Conservation (phyloP, 2,888 invertebrate genomes). For the Furcula furcula region DNA sequence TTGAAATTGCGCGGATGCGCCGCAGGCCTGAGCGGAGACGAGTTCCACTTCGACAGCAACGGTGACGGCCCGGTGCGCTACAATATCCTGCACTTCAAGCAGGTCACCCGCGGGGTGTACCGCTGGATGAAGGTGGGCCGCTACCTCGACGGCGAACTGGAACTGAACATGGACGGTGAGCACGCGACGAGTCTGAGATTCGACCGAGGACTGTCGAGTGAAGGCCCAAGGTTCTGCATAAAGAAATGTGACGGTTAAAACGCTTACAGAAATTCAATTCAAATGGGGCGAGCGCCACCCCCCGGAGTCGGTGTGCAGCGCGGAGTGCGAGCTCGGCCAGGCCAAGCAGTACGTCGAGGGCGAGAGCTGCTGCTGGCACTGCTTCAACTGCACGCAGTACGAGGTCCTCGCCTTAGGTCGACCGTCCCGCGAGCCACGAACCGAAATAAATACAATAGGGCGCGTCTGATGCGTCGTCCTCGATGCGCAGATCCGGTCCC, state of each 20-base stretch:
- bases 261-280: slow-evolving; percentile 89
- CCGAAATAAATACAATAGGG: no score
- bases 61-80: slow-evolving; percentile 97
- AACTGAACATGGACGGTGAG: slow-evolving; percentile 91
- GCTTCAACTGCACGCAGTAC: slow-evolving; percentile 82
- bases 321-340: slow-evolving; percentile 93
- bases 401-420: slow-evolving; percentile 31
- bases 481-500: slow-evolving; percentile 88
- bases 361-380: slow-evolving; percentile 97
- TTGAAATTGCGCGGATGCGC: no score
- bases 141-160: slow-evolving; percentile 90
- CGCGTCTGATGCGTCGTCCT: no score
- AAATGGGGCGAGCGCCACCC: slow-evolving; percentile 88
- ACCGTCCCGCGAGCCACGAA: no score
- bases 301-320: slow-evolving; percentile 95
- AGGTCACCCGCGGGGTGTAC: slow-evolving; percentile 86
- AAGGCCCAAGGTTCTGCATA: no score
- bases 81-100: slow-evolving; percentile 97
- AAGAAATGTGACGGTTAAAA: no score
- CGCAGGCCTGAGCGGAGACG: slow-evolving; percentile 92
- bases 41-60: slow-evolving; percentile 92
- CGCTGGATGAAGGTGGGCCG: slow-evolving; percentile 93
- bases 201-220: no score
- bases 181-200: no score
- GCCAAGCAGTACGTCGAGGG: slow-evolving; percentile 96